Conservation (phyloP, 2,797 vertebrate species). For the Phoeniculus purpureus region DNA sequence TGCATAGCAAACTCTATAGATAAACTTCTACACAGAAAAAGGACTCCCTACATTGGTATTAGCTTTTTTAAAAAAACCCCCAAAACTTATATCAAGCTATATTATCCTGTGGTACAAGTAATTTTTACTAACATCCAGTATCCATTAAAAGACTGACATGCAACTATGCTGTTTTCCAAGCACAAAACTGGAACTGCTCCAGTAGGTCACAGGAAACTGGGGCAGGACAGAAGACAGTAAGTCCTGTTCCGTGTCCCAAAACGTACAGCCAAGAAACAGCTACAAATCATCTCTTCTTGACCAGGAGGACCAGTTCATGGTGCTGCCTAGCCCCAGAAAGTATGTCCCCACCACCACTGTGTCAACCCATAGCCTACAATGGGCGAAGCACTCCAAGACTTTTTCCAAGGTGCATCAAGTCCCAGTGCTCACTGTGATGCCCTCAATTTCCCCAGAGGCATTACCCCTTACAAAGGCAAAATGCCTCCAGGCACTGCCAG, state of each 20-base stretch:
- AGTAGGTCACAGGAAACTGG: not conserved
- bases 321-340: not conserved
- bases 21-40: constrained; percentile 35
- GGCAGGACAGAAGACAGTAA: not conserved
- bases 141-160: constrained; percentile 20
- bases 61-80: not conserved
- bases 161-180: not conserved
- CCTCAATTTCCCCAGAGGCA: constrained; percentile 52
- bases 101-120: not conserved
- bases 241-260: not conserved
- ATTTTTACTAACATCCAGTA: constrained; percentile 1
- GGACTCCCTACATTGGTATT: not conserved
- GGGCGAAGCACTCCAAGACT: constrained; percentile 8
- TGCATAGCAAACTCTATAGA: not conserved
- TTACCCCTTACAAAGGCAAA: constrained; percentile 57
- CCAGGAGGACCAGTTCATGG: not conserved
- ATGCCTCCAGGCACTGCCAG: constrained; percentile 64
- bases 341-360: not conserved
- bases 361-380: not conserved
- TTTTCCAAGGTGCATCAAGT: constrained; percentile 44
- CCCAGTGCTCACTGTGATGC: constrained; percentile 45
- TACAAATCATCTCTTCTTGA: not conserved
- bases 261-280: not conserved
- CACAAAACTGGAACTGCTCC: not conserved
- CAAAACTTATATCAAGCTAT: not conserved